These are phyloP conservation scores for Myotis yumanensis DNA, from an alignment of 2,113 vertebrate genomes.

Conservation along the genomic window DNA sequence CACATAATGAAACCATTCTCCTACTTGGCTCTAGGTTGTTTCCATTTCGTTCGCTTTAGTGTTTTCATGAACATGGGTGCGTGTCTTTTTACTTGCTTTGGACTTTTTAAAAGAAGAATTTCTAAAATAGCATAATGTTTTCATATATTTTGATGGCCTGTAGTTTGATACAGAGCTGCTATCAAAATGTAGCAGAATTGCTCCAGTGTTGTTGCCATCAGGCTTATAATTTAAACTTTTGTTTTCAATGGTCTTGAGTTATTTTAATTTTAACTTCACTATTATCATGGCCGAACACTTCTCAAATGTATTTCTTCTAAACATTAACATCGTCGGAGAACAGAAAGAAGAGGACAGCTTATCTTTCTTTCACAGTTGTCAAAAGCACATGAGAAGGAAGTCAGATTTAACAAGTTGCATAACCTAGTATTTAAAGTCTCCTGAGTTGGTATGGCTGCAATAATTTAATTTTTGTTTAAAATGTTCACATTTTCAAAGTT, in stretches of 20 bases:
- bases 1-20: neutral
- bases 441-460: conserved; percentile 30
- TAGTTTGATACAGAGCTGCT: neutral
- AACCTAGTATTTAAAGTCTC: conserved; percentile 64
- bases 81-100: conserved; percentile 27
- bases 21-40: neutral
- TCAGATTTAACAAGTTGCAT: conserved; percentile 58
- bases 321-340: conserved; percentile 39
- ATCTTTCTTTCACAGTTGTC: conserved; percentile 69
- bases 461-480: conserved; percentile 46
- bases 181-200: neutral
- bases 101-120: neutral
- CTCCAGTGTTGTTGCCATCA: neutral
- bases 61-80: neutral
- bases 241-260: conserved; percentile 31
- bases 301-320: conserved; percentile 34
- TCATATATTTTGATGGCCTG: neutral
- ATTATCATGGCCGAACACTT: conserved; percentile 23
- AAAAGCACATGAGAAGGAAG: conserved; percentile 60
- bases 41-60: neutral
- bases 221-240: neutral
- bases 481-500: neutral
- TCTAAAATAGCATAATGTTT: conserved; percentile 10
- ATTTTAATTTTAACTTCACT: conserved; percentile 52
- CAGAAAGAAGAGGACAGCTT: conserved; percentile 41